These are phyloP conservation scores for Pseudomyrmex flavicornis DNA, from an alignment of 1,140 invertebrate species.

Conservation along the genomic window DNA sequence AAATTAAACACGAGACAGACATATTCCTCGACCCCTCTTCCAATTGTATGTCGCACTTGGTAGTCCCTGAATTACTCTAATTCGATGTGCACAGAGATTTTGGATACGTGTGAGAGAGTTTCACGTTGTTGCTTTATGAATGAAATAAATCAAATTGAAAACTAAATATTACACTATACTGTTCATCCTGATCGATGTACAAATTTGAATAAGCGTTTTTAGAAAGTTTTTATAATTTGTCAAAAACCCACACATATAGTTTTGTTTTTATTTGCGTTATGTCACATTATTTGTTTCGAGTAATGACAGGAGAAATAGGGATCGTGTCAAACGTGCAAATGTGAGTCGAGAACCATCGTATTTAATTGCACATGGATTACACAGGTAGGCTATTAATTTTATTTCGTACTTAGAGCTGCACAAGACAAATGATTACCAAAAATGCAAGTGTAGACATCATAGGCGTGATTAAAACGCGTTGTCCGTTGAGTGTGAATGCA, in stretches of 20 bases:
- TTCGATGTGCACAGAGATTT: constrained; percentile 63
- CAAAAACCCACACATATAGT: too few species aligned
- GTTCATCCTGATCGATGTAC: neutral
- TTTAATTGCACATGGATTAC: constrained; percentile 71
- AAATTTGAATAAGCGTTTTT: neutral
- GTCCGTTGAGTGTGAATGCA: neutral
- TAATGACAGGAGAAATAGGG: neutral
- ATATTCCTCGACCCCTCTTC: neutral
- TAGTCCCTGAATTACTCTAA: constrained; percentile 51
- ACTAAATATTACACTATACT: constrained; percentile 10
- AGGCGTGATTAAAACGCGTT: constrained; percentile 43
- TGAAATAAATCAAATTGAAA: constrained; percentile 61
- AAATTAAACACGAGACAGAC: constrained; percentile 40
- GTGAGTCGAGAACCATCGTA: neutral
- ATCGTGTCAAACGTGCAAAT: neutral
- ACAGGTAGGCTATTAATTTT: constrained; percentile 72
- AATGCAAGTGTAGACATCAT: constrained; percentile 61
- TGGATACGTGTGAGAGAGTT: constrained; percentile 49
- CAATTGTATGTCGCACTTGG: constrained; percentile 34
- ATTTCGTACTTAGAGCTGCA: constrained; percentile 72
- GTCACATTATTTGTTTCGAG: neutral
- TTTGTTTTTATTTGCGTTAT: too few species aligned
- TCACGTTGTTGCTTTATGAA: constrained; percentile 73
- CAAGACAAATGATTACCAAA: constrained; percentile 70
- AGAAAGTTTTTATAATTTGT: neutral